phyloP scores from a whole-genome alignment of 2,797 vertebrate species.

The Orestias chungarensis region DNA sequence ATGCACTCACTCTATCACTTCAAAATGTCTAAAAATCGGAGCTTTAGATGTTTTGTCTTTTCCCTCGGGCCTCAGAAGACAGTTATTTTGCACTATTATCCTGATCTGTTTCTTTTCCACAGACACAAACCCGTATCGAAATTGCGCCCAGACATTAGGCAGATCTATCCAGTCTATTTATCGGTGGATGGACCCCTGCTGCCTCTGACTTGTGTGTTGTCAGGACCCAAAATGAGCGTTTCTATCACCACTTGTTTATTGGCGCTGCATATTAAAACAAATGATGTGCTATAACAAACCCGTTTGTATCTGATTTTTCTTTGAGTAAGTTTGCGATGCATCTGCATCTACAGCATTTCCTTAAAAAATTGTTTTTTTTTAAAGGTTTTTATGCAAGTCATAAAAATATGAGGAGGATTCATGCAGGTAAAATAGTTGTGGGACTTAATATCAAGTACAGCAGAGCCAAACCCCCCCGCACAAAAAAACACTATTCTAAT shows the following conservation, averaged over 20 bases:
- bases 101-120: constrained; percentile 33
- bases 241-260: constrained; percentile 14
- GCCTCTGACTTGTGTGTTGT: constrained; percentile 37
- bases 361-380: not conserved
- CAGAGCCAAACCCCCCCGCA: too few species aligned
- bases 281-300: not conserved
- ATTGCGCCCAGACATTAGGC: constrained; percentile 42
- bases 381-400: not conserved
- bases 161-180: constrained; percentile 39
- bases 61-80: constrained; percentile 30
- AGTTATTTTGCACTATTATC: constrained; percentile 59
- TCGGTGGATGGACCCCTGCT: constrained; percentile 28
- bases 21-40: constrained; percentile 43
- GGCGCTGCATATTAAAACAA: not conserved
- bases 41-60: constrained; percentile 28
- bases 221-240: constrained; percentile 33
- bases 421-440: too few species aligned
- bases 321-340: not conserved
- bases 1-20: constrained; percentile 63
- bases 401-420: not conserved
- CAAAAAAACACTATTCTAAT: too few species aligned
- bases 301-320: not conserved
- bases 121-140: constrained; percentile 35
- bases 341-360: not conserved
- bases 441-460: too few species aligned